These are phyloP conservation scores for Coccyzus lansbergi DNA, from an alignment of 2,797 vertebrate species.

Conservation along the genomic window DNA sequence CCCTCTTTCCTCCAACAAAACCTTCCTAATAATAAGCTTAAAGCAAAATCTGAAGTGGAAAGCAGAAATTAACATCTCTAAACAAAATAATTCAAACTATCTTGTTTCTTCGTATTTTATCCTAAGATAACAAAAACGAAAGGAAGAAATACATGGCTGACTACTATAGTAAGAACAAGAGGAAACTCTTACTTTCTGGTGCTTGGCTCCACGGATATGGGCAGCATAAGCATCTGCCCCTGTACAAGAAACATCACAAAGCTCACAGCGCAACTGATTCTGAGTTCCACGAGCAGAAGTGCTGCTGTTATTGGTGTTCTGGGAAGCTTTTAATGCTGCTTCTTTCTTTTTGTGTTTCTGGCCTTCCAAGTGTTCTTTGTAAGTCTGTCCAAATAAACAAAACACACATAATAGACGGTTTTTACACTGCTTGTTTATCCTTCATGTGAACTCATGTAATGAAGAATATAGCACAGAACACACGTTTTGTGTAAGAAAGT, in stretches of 20 bases:
- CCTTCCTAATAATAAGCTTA: neutral
- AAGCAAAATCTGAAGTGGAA: neutral
- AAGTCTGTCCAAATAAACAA: slow-evolving; percentile 83
- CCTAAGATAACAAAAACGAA: neutral
- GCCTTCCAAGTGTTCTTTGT: slow-evolving; percentile 95
- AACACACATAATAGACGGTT: neutral
- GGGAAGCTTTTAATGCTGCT: slow-evolving; percentile 91
- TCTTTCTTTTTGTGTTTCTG: slow-evolving; percentile 99
- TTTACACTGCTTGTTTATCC: neutral
- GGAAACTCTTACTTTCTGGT: slow-evolving; percentile 88
- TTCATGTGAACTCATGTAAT: neutral
- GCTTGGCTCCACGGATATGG: slow-evolving; percentile 94
- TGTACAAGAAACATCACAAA: slow-evolving; percentile 95
- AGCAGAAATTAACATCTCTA: neutral
- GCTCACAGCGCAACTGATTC: slow-evolving; percentile 95
- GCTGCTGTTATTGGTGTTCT: slow-evolving; percentile 82
- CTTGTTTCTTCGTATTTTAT: neutral
- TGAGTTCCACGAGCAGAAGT: slow-evolving; percentile 87
- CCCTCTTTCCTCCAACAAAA: neutral
- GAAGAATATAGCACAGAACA: neutral
- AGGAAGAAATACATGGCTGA: neutral
- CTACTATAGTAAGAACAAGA: neutral
- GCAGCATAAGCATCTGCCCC: slow-evolving; percentile 94
- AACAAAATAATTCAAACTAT: neutral
- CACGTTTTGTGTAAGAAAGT: neutral